Evolutionary conservation across 2,888 invertebrate genomes (phyloP), one percentile per base, ranked within the genome.

Genomic region (Agrotis puta): DNA sequence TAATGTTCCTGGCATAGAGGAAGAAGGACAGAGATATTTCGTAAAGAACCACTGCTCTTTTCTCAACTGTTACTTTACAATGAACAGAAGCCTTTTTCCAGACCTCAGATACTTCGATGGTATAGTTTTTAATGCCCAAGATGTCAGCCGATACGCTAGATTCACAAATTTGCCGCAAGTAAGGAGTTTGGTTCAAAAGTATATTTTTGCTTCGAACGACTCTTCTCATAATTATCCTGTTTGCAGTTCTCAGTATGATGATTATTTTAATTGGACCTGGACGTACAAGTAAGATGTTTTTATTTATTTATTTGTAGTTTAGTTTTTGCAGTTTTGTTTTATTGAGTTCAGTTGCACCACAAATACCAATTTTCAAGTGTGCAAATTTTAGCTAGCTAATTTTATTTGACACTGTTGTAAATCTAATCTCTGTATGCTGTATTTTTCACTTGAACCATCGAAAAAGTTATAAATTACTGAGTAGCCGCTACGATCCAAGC

Each of bases 261-360:
- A 85, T 39, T 95, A 90, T 76, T 95, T 95, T 66, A 95, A 95
- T 71, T 95, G 95, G 95, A 94, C 94, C 18, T 95, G 95, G 95
- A 93, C 93, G 1, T 95, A 95, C 80, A 93, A 89, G 94, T 94
- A 85, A 73, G 81, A 16, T 82, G 64, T 13, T 22, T 24, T 11
- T 39, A 39, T 11, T 39, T 39, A 39, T 39, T 39, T 39, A 39
- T 9, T 39, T 11, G 11, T 39, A 11, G 39, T 39, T 11, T 39
- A 39, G 39, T 5, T 27, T 27, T 27, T 5, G 27, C 27, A 27
- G 27, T 27, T 27, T 27, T 27, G 27, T 27, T 4, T 27, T 27
- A 27, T 27, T 27, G 6, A 27, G n/a, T n/a, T n/a, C n/a, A n/a
- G n/a, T n/a, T 27, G 27, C 6, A 27, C 5, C 27, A 27, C 27